Evolutionary conservation across 2,888 invertebrate genomes (phyloP), one percentile per base, ranked within the genome.

Genomic region (Rhingia campestris): DNA sequence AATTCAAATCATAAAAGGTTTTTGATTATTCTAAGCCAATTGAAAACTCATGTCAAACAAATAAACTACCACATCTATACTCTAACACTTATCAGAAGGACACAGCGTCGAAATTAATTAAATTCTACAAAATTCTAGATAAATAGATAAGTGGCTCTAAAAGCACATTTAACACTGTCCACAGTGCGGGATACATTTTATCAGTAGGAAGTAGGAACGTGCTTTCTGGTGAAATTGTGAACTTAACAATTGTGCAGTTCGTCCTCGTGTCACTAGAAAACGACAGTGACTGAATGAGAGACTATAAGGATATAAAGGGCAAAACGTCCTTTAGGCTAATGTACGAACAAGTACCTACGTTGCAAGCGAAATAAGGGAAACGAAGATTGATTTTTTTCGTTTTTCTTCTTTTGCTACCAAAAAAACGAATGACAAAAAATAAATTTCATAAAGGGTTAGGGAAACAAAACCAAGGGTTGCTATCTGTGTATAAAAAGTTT

Each of bases 131-230:
- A 51, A 59, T 30, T 32, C 41, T 59, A 22, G 59, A 59, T 59
- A 32, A 61, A 59, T 33, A 35, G 51, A 59, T 51, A 70, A 70
- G 70, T 69, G 51, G 51, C 49, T 35, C 33, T 9, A 51, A 59
- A 70, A 51, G 54, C 35, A 59, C 59, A 49, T 56, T 69, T 58
- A 56, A 30, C 47, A 14, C 49, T 30, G 59, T 51, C 59, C 33
- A 61, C 45, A 45, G 45, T 59, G 4, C 12, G 33, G 9, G 5
- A 9, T 3, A 33, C 32, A 61, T 45, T 47, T 35, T 45, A 61
- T 47, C 35, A 22, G 6, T 7, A 51, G 39, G 49, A 49, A 49
- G 10, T 22, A 49, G 49, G 22, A 59, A 70, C 70, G 70, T 70
- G 70, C 70, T 59, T 32, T 41, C 43, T 51, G 33, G 3, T 6